Percentiles rank a stretch among this genome's conserved stretches.
Evolutionary conservation across 2,888 invertebrate species (phyloP).

Genomic region (Leistus spinibarbis): DNA sequence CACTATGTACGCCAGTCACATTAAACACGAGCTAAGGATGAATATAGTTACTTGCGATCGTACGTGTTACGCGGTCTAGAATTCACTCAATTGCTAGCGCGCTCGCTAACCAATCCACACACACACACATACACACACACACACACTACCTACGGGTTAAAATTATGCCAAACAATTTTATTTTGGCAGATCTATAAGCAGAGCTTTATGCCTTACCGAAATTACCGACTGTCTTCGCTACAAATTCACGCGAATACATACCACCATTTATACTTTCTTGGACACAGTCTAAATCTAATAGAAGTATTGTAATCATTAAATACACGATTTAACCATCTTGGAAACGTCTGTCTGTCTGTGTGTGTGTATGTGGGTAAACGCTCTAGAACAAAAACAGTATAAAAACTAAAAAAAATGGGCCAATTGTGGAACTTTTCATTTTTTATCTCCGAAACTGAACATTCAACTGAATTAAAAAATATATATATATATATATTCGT

Average conservation of each 20-base stretch:
- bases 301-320: too few relatives aligned
- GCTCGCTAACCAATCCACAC: not conserved
- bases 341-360: too few relatives aligned
- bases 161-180: slow-evolving; percentile 6
- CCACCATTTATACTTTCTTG: not conserved
- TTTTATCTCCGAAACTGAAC: too few relatives aligned
- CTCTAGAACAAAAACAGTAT: too few relatives aligned
- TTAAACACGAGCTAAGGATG: not conserved
- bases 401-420: too few relatives aligned
- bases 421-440: too few relatives aligned
- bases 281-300: not conserved
- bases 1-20: not conserved
- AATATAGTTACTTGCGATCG: not conserved
- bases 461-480: too few relatives aligned
- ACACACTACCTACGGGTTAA: not conserved
- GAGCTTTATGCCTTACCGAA: not conserved
- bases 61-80: not conserved
- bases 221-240: not conserved
- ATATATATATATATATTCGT: too few relatives aligned
- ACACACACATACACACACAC: too few relatives aligned
- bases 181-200: not conserved
- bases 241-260: not conserved
- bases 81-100: not conserved
- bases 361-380: too few relatives aligned
- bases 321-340: too few relatives aligned